Conservation (phyloP, 2,888 invertebrate genomes). For the Emmelina monodactyla region DNA sequence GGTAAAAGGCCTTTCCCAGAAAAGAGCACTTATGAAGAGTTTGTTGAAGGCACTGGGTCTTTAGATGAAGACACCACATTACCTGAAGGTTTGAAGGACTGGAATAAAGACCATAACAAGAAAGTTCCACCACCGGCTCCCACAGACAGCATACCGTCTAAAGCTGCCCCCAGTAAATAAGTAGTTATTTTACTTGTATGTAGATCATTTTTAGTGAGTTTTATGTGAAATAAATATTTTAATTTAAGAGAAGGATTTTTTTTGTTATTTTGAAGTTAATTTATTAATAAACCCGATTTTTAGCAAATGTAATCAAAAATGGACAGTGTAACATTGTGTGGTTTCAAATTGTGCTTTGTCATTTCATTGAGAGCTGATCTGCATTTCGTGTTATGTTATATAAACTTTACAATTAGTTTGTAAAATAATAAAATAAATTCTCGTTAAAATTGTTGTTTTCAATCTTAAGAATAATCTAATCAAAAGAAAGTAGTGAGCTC, state of each 20-base stretch:
- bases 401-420: too few relatives aligned
- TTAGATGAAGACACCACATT: slow-evolving; percentile 95
- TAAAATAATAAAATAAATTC: too few relatives aligned
- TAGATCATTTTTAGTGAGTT: slow-evolving; percentile 37
- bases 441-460: too few relatives aligned
- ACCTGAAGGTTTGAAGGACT: slow-evolving; percentile 94
- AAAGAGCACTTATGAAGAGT: slow-evolving; percentile 99
- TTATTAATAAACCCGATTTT: slow-evolving; percentile 5
- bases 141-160: slow-evolving; percentile 32
- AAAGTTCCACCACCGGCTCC: slow-evolving; percentile 23
- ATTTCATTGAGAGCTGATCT: not conserved
- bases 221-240: slow-evolving; percentile 44
- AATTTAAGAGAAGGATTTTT: slow-evolving; percentile 47
- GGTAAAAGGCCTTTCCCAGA: slow-evolving; percentile 96
- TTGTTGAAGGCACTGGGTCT: slow-evolving; percentile 98
- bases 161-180: slow-evolving; percentile 35
- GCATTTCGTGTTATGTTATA: too few relatives aligned
- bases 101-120: slow-evolving; percentile 89
- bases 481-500: too few relatives aligned
- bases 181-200: slow-evolving; percentile 15
- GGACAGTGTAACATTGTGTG: slow-evolving; percentile 6
- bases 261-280: slow-evolving; percentile 19
- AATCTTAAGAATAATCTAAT: too few relatives aligned
- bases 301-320: too few relatives aligned
- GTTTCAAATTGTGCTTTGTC: slow-evolving; percentile 4